Percentiles rank a stretch among this genome's conserved stretches.
Conservation (phyloP, 92 coral and sea anemone genomes). For the Zoanthus solanderi region DNA sequence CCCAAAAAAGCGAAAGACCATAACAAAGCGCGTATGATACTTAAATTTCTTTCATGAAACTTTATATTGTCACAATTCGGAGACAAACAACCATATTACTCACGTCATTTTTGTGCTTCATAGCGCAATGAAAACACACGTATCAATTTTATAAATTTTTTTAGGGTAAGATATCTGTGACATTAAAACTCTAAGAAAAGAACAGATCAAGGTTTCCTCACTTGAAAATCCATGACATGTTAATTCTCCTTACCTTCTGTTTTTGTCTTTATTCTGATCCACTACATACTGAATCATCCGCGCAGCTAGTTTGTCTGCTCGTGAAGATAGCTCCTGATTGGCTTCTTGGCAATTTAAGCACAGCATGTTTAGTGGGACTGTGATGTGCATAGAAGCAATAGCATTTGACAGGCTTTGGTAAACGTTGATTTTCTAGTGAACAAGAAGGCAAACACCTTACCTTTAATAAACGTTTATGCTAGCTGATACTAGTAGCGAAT, state of each 20-base stretch:
- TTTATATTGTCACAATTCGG: too few relatives aligned
- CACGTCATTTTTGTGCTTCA: too few relatives aligned
- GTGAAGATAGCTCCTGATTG: slow-evolving; percentile 86
- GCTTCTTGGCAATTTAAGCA: slow-evolving; percentile 90
- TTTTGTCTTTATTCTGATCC: slow-evolving; percentile 91
- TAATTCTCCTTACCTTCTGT: slow-evolving; percentile 76
- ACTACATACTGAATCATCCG: slow-evolving; percentile 86
- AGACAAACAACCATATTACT: not conserved
- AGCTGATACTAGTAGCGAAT: too few relatives aligned
- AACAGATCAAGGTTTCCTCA: not conserved
- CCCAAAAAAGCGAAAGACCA: too few relatives aligned
- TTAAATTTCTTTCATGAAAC: too few relatives aligned
- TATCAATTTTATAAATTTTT: too few relatives aligned
- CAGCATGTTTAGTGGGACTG: slow-evolving; percentile 96
- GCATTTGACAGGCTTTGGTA: slow-evolving; percentile 87
- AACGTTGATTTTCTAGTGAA: slow-evolving; percentile 83
- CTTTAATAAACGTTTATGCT: too few relatives aligned
- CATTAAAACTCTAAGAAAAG: not conserved
- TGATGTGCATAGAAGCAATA: slow-evolving; percentile 91
- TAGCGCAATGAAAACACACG: not conserved
- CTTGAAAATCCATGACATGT: not conserved
- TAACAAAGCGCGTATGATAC: too few relatives aligned
- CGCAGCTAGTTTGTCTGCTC: slow-evolving; percentile 85
- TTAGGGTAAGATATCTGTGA: not conserved
- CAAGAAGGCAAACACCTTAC: not conserved